Base-by-base conservation (phyloP, 2,888 invertebrate species). In the Dexiosoma caninum region DNA sequence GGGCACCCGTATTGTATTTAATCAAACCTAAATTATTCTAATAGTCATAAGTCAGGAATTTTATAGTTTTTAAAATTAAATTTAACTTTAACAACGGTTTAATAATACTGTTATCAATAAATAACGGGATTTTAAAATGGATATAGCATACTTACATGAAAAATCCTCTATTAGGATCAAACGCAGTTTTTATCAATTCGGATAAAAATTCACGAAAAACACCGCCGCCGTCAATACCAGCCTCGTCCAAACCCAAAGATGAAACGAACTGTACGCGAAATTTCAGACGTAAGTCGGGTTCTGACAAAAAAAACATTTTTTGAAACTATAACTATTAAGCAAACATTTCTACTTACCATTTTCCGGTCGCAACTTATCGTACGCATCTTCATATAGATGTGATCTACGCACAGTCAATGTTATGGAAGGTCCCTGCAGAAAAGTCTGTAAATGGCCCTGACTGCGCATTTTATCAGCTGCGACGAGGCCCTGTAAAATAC, bases 351-450 rank as follows among this genome's bases (percentile, higher is more conserved):
- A 74, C 90, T 89, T 90, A 96, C 96, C 96, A 91, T 97, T 98
- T 85, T 96, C 96, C 2, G 93, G 93, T 1, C 97, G 95, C 4
- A 99, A 92, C 89, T 97, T 97, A 66, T 98, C 97, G 88, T 97
- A 98, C 0, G 99, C 97, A 90, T 99, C 99, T 91, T 99, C 99
- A 89, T 99, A 99, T n/a, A 99, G 92, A 91, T 97, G 97, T 83
- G 96, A 95, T 71, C 99, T 92, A 75, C 97, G 91, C 7, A 97
- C 95, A 32, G 94, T 94, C 37, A 97, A 92, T 84, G 93, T 92
- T 83, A 95, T 94, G 46, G 93, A 92, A 0, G 95, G 95, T 0
- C 95, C 95, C 84, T 94, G 94, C 84, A 95, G 92, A 86, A 95
- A 95, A 80, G 94, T 93, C 12, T 94, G 92, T 83, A 94, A 89